Evolutionary conservation across 2,888 invertebrate species (phyloP).

Genomic region (Troides helena): DNA sequence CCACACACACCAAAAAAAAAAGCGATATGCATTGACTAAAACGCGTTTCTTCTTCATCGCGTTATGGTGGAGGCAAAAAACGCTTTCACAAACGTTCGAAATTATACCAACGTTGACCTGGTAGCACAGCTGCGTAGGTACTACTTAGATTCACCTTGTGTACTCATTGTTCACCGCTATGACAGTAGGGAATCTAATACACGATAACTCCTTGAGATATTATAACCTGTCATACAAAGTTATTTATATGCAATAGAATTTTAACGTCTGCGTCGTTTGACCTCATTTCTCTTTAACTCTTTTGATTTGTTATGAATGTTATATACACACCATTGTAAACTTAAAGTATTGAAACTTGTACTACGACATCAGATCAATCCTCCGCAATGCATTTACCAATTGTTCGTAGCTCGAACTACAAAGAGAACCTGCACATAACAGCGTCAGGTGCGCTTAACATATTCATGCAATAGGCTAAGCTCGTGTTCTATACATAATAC

Average conservation of each 20-base stretch:
- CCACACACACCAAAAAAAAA: too few relatives aligned
- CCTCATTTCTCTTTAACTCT: neutral
- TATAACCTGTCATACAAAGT: neutral
- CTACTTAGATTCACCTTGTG: too few relatives aligned
- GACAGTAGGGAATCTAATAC: too few relatives aligned
- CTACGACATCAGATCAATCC: slow-evolving; percentile 13
- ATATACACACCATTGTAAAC: too few relatives aligned
- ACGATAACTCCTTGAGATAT: too few relatives aligned
- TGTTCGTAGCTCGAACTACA: slow-evolving; percentile 40
- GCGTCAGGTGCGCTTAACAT: slow-evolving; percentile 60
- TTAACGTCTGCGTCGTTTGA: neutral
- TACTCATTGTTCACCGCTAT: too few relatives aligned
- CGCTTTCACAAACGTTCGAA: too few relatives aligned
- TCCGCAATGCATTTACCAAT: slow-evolving; percentile 22
- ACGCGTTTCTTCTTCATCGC: too few relatives aligned
- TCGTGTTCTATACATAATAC: slow-evolving; percentile 58
- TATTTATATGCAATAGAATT: neutral
- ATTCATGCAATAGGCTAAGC: slow-evolving; percentile 56
- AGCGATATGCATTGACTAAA: too few relatives aligned
- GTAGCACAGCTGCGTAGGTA: too few relatives aligned
- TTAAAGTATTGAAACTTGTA: neutral
- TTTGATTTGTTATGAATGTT: neutral
- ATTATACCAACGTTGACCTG: too few relatives aligned
- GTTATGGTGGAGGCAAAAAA: too few relatives aligned
- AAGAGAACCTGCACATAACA: slow-evolving; percentile 59